Base-by-base conservation (phyloP, 2,888 invertebrate species). In the Ennomos quercinarius region DNA sequence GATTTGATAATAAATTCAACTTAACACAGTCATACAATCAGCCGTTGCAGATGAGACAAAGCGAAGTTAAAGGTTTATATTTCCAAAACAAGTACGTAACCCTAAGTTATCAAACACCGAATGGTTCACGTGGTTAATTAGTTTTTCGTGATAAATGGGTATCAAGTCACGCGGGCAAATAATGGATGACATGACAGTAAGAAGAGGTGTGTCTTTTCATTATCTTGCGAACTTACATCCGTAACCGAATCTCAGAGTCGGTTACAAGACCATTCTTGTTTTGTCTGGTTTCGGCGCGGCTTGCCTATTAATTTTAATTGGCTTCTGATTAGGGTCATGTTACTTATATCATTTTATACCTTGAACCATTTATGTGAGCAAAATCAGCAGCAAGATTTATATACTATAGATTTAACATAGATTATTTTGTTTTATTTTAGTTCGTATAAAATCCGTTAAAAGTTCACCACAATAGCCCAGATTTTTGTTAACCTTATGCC, bases 171-270 rank as follows among this genome's bases (percentile, higher is more conserved):
- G 76, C 71, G 45, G 52, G 51, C 56, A 57, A 58, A 57, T 66
- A 63, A 66, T 76, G 77, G 51, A 53, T 61, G 64, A 56, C 67
- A 53, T 61, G 64, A 56, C 67, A 70, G 57, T 51, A 47, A 49
- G 60, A 57, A 72, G 75, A 75, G 76, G 77, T 75, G 77, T 75
- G 76, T 74, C 74, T 61, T 38, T 54, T 47, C 55, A 43, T 49
- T 57, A 53, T 56, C 54, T 46, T 43, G 57, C 48, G 47, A 48
- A 53, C 57, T 62, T 17, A 38, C 17, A 57, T 49, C 53, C 43
- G 55, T 54, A 55, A 59, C 42, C 54, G 5, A 10, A 9, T 37
- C 11, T 5, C 36, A 9, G n/a, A 40, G 39, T 36, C 4, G 11
- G 39, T 36, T 6, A 46, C 27, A 27, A 47, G 37, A 47, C 10